Evolutionary conservation across 1,140 invertebrate genomes (phyloP).

Genomic region (Tetramorium simillimum): DNA sequence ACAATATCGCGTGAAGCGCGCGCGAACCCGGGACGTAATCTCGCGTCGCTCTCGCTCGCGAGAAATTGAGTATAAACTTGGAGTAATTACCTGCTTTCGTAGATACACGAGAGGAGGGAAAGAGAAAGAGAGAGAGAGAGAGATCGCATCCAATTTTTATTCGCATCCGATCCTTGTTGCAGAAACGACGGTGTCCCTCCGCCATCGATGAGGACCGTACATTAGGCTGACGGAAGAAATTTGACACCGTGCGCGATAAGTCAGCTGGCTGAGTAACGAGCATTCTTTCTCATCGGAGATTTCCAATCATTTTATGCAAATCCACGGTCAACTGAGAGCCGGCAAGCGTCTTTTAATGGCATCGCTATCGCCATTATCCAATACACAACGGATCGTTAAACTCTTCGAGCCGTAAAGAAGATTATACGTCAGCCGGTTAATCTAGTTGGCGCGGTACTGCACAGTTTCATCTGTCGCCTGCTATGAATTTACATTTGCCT

Average conservation of each 20-base stretch:
- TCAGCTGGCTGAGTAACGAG: slow-evolving; percentile 11
- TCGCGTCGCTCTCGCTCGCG: slow-evolving; percentile 40
- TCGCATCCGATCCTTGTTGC: neutral
- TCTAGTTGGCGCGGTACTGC: slow-evolving; percentile 51
- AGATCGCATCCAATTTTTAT: neutral
- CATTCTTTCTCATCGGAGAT: slow-evolving; percentile 14
- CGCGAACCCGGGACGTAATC: slow-evolving; percentile 36
- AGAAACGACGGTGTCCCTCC: neutral
- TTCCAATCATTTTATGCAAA: slow-evolving; percentile 64
- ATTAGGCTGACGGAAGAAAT: slow-evolving; percentile 37
- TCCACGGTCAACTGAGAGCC: slow-evolving; percentile 9
- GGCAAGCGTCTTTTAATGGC: slow-evolving; percentile 55
- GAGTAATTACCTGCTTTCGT: slow-evolving; percentile 16
- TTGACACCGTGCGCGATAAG: slow-evolving; percentile 31
- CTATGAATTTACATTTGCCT: slow-evolving; percentile 1
- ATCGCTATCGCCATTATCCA: slow-evolving; percentile 62
- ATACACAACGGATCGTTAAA: slow-evolving; percentile 65
- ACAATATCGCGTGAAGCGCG: slow-evolving; percentile 46
- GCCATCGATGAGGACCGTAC: neutral
- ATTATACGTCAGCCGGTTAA: slow-evolving; percentile 61
- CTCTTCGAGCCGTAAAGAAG: slow-evolving; percentile 52
- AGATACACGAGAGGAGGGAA: neutral
- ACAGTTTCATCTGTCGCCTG: neutral
- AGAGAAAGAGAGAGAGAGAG: neutral
- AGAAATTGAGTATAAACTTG: slow-evolving; percentile 33